Base-by-base conservation (phyloP, 64 coral and sea anemone genomes). In the Montipora cactus region DNA sequence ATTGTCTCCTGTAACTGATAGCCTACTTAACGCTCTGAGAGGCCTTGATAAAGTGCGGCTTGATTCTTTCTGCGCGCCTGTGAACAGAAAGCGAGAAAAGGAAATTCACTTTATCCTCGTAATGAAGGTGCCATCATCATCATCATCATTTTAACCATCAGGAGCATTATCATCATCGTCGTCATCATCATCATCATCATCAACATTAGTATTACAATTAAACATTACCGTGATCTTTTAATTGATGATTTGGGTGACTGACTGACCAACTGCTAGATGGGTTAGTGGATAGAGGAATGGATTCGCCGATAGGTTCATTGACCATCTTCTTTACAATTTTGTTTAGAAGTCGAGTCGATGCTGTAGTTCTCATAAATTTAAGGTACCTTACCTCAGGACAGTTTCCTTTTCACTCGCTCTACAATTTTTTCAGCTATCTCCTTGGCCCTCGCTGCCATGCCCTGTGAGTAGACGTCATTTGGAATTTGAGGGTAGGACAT, bases 401-500 rank as follows among this genome's bases (percentile, higher is more conserved):
- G 77, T 79, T 77, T 87, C 9, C 1, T 25, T 48, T 90, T 55
- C 72, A 95, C 94, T 23, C 61, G 74, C 1, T 47, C 4, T 10
- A 89, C 70, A 66, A 92, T 89, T 9, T 5, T 37, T 18, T 62
- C 28, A 76, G 90, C 94, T 87, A 91, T 73, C 78, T 87, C 59
- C 48, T 21, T 75, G 75, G 88, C 81, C 20, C 72, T 68, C 47
- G 0, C 22, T 9, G 89, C 90, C 81, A 83, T 95, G 70, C 78
- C 58, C 6, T 75, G 68, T 20, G 76, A 72, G 89, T 95, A 95
- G 15, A 91, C 89, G 10, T 95, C 82, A 47, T 95, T 71, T 22
- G 93, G 93, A 70, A 95, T 95, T 9, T 11, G 75, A 47, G 89
- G 94, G 67, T 10, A 91, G 19, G 22, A 44, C 64, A 91, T 50